Conservation (phyloP, 2,888 invertebrate genomes). For the Lucinisca nassula region DNA sequence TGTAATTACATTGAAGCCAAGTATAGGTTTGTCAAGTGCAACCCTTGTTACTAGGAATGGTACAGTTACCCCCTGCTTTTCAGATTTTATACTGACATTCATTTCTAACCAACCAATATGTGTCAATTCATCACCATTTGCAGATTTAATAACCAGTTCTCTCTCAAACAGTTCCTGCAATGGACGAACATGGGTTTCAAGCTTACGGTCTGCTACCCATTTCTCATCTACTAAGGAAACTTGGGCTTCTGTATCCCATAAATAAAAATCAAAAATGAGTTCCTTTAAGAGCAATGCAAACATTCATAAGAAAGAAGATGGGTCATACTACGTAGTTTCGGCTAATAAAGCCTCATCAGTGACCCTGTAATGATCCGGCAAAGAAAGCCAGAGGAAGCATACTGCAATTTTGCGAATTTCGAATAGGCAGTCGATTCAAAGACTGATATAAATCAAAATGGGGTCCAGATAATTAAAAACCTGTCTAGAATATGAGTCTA, state of each 20-base stretch:
- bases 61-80: not conserved
- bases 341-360: too few species aligned
- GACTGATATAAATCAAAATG: too few species aligned
- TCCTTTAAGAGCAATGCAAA: too few species aligned
- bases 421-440: too few species aligned
- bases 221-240: conserved; percentile 21
- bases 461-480: too few species aligned
- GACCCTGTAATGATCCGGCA: too few species aligned
- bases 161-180: conserved; percentile 17
- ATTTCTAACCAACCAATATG: conserved; percentile 7
- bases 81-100: not conserved
- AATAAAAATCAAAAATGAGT: too few species aligned
- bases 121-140: conserved; percentile 16
- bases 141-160: conserved; percentile 15
- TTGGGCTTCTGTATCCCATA: conserved; percentile 50
- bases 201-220: not conserved
- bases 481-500: too few species aligned
- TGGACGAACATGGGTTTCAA: not conserved
- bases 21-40: conserved; percentile 23
- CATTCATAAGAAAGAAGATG: too few species aligned
- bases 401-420: too few species aligned
- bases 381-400: too few species aligned
- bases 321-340: too few species aligned
- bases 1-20: conserved; percentile 40
- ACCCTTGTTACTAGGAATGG: conserved; percentile 36